Evolutionary conservation across 2,113 vertebrate species (phyloP), one percentile per base, ranked within the genome.

Genomic region (Perognathus longimembris): DNA sequence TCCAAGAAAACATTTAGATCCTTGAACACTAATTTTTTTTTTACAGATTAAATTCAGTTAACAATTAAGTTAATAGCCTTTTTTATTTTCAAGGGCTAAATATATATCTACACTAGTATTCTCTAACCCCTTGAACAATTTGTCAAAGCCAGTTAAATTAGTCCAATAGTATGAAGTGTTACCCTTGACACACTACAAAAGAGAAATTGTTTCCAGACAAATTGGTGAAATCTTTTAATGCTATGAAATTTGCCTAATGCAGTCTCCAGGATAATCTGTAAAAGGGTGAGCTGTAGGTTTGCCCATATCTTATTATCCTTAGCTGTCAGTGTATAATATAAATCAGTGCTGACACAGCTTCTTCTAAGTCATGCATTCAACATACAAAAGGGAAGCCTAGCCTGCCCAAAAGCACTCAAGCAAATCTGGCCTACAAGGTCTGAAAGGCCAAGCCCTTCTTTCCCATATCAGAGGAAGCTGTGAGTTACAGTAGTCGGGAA

Each of bases 181-280:
- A 97, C 97, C 98, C 97, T 97, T 98, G 98, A 98, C 98, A 97
- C 96, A 96, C 97, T 88, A 98, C 98, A 97, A 98, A 98, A 98
- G 98, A 98, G 97, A 98, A 98, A 98, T 98, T 98, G 98, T 98
- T 98, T 98, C 97, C 96, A 98, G 98, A 98, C 98, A 98, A 98
- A 98, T 98, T 98, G 98, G 97, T 97, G 97, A 98, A 98, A 98
- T 98, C 98, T 98, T 98, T 98, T 98, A 98, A 98, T 98, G 98
- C 98, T 97, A 98, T 98, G 98, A 98, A 98, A 98, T 98, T 98
- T 98, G 98, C 98, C 98, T 99, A 99, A 99, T 99, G 98, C 98
- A 98, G 98, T 98, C 97, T 98, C 92, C 96, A 98, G 98, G 98
- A 98, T 98, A 98, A 98, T 98, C 98, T 98, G 98, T 98, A 98